Evolutionary conservation across 2,888 invertebrate genomes (phyloP).

Genomic region (Dicyrtoma fusca): DNA sequence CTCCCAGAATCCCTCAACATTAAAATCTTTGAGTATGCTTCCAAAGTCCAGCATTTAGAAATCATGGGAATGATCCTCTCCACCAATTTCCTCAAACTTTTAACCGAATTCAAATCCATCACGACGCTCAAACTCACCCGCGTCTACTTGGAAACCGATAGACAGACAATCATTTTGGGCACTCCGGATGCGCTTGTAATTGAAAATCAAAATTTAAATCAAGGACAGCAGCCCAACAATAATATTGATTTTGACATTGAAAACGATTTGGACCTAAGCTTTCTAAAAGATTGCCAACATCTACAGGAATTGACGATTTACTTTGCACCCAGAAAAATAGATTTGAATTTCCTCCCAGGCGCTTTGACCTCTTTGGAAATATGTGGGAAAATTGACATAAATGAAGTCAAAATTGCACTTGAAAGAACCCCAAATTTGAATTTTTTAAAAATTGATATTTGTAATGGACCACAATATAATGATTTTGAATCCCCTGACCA

Average conservation of each 20-base stretch:
- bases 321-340: constrained; percentile 3
- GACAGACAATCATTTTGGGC: not conserved
- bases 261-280: constrained; percentile 10
- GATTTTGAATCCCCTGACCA: too few relatives aligned
- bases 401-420: not conserved
- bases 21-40: not conserved
- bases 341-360: constrained; percentile 15
- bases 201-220: too few relatives aligned
- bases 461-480: not conserved
- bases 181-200: constrained; percentile 17
- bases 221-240: too few relatives aligned
- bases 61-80: constrained; percentile 24
- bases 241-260: not conserved
- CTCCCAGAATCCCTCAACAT: not conserved
- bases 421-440: not conserved
- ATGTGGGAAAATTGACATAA: constrained; percentile 14
- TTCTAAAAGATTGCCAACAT: not conserved
- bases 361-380: not conserved
- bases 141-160: constrained; percentile 25
- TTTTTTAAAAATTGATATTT: not conserved
- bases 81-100: not conserved
- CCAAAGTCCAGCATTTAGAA: not conserved
- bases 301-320: constrained; percentile 3
- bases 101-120: constrained; percentile 6
- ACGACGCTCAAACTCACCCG: constrained; percentile 2